Percentiles rank a stretch among this genome's conserved stretches.
These are phyloP conservation scores for Scyliorhinus canicula DNA, from an alignment of 2,797 vertebrate species.

Conservation along the genomic window DNA sequence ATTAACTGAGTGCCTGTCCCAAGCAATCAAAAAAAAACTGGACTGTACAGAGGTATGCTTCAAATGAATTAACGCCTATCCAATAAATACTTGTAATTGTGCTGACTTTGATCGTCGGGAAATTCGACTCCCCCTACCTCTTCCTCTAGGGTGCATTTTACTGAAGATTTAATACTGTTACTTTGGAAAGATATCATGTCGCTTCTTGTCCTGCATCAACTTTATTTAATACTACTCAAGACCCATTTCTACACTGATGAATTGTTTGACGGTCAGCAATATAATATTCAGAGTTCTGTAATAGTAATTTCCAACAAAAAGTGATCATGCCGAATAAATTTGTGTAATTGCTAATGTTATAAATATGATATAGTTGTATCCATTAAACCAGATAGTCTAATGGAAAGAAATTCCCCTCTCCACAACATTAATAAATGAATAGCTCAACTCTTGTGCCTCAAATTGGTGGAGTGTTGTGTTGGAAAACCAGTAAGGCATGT, in stretches of 20 bases:
- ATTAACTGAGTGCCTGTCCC: conserved; percentile 50
- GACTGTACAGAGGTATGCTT: conserved; percentile 50
- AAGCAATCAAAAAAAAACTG: conserved; percentile 47
- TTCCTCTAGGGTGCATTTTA: conserved; percentile 32
- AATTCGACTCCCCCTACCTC: conserved; percentile 32
- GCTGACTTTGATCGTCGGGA: conserved; percentile 47
- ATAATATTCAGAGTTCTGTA: conserved; percentile 6
- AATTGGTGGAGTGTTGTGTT: neutral
- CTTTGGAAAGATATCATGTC: neutral
- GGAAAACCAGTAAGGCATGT: neutral
- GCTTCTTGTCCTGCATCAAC: neutral
- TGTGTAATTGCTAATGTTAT: conserved; percentile 5
- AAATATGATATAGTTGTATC: neutral
- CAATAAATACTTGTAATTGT: conserved; percentile 53
- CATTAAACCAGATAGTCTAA: neutral
- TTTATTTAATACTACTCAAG: conserved; percentile 20
- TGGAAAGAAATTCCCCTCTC: neutral
- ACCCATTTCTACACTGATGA: conserved; percentile 26
- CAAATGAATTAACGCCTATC: conserved; percentile 54
- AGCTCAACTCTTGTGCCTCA: neutral
- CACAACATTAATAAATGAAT: neutral
- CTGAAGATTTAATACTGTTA: conserved; percentile 31
- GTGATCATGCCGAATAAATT: conserved; percentile 1
- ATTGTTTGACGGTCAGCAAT: conserved; percentile 27
- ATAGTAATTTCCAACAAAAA: neutral